phyloP scores from a whole-genome alignment of 2,797 vertebrate species.

The Malurus splendens region DNA sequence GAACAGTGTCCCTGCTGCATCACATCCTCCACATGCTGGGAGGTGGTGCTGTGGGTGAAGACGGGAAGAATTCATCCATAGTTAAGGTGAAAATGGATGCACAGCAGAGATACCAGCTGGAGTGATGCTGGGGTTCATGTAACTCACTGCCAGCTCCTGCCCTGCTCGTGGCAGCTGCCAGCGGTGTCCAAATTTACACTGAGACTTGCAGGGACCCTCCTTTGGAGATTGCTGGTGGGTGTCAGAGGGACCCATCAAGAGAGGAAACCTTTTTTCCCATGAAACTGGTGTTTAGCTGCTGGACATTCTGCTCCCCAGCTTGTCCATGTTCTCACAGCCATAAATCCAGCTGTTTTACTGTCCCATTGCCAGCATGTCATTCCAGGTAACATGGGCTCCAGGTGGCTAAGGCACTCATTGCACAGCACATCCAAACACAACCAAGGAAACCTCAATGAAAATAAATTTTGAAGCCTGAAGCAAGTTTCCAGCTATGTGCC shows the following conservation, averaged over 20 bases:
- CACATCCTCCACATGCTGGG: fast-evolving
- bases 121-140: not conserved
- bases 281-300: not conserved
- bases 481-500: not conserved
- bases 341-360: not conserved
- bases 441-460: not conserved
- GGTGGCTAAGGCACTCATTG: not conserved
- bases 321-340: not conserved
- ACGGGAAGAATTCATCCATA: not conserved
- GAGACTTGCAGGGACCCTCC: not conserved
- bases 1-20: not conserved
- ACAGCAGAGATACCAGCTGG: not conserved
- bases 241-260: not conserved
- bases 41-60: not conserved
- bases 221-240: not conserved
- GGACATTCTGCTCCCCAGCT: not conserved
- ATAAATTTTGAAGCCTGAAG: not conserved
- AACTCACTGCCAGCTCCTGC: not conserved
- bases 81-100: not conserved
- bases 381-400: fast-evolving
- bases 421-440: not conserved
- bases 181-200: fast-evolving
- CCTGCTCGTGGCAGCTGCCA: not conserved
- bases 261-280: not conserved
- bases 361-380: fast-evolving